A percentile compares a stretch with the other conserved stretches of the same genome.
Evolutionary conservation across 2,888 invertebrate species (phyloP).

Genomic region (Melieria crassipennis): DNA sequence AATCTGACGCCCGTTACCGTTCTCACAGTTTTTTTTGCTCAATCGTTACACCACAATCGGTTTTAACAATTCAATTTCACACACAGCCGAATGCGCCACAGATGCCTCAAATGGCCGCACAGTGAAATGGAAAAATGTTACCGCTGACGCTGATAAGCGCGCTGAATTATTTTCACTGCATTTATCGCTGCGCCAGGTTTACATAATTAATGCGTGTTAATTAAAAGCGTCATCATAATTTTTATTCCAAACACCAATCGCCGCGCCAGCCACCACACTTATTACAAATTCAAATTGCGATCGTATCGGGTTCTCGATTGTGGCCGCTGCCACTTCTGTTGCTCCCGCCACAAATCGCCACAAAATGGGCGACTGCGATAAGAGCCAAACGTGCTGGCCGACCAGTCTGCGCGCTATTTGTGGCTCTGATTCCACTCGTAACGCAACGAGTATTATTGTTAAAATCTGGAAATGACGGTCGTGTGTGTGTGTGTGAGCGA

Average conservation of each 20-base stretch:
- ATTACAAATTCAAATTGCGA: slow-evolving; percentile 18
- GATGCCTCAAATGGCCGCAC: background rate
- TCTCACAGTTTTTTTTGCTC: background rate
- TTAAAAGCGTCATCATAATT: slow-evolving; percentile 47
- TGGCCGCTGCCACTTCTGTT: background rate
- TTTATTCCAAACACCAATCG: slow-evolving; percentile 43
- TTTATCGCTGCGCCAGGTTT: slow-evolving; percentile 37
- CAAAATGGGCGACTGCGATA: too few relatives aligned
- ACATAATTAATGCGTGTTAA: slow-evolving; percentile 56
- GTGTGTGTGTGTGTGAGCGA: too few relatives aligned
- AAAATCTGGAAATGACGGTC: too few relatives aligned
- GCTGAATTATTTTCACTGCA: slow-evolving; percentile 24
- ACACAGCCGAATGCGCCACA: slow-evolving; percentile 3
- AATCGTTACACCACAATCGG: background rate
- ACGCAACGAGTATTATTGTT: too few relatives aligned
- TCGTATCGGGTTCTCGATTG: background rate
- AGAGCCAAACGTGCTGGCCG: too few relatives aligned
- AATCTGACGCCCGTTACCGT: slow-evolving; percentile 43
- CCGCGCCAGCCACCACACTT: background rate
- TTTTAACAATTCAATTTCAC: background rate
- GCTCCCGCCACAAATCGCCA: too few relatives aligned
- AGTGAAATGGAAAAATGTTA: slow-evolving; percentile 1
- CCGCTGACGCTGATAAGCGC: slow-evolving; percentile 28
- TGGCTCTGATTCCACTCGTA: too few relatives aligned
- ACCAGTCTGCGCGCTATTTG: too few relatives aligned